Conservation (phyloP, 2,797 vertebrate species). For the Erpetoichthys calabaricus region DNA sequence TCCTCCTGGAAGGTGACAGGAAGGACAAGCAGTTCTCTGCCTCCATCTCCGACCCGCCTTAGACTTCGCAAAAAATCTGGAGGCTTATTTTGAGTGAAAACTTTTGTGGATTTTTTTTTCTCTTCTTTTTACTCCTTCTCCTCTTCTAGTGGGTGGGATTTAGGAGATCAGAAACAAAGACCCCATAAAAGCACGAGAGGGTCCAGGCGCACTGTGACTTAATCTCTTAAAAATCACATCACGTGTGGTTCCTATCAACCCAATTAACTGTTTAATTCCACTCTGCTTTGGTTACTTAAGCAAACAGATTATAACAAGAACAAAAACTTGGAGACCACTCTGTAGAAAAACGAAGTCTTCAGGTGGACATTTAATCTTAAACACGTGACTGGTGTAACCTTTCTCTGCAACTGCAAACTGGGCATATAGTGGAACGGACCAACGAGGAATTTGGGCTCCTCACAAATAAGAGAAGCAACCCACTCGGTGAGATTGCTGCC, state of each 20-base stretch:
- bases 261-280: constrained; percentile 57
- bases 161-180: constrained; percentile 66
- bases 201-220: constrained; percentile 46
- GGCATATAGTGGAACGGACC: too few relatives aligned
- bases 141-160: constrained; percentile 61
- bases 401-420: neutral
- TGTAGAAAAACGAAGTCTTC: neutral
- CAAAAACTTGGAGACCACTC: neutral
- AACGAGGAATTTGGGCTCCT: too few relatives aligned
- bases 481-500: too few relatives aligned
- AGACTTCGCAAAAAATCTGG: constrained; percentile 27
- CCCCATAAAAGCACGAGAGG: constrained; percentile 46
- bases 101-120: constrained; percentile 30
- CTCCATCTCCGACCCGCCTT: constrained; percentile 53
- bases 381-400: neutral
- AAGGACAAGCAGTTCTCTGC: constrained; percentile 60
- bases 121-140: constrained; percentile 27
- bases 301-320: constrained; percentile 18
- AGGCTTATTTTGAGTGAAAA: constrained; percentile 27
- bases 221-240: constrained; percentile 67
- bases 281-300: constrained; percentile 35
- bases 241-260: constrained; percentile 46
- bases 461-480: too few relatives aligned
- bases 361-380: neutral
- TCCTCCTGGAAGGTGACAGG: constrained; percentile 44